Percentiles rank a stretch among this genome's conserved stretches.
Evolutionary conservation across 2,888 invertebrate genomes (phyloP).

Genomic region (Dinocampus coccinellae): DNA sequence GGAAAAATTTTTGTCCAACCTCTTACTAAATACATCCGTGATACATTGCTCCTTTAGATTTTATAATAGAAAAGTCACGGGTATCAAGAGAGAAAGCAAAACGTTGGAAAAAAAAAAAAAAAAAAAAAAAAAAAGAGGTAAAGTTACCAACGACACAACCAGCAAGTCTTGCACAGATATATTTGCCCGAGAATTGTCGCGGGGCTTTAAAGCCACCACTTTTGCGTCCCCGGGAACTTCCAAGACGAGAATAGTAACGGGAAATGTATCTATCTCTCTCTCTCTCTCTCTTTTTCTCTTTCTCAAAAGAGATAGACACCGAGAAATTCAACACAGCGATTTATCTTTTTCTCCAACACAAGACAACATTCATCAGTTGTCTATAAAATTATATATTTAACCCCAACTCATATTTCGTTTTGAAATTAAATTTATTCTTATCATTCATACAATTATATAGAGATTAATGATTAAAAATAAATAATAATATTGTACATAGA

Average conservation of each 20-base stretch:
- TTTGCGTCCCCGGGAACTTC: conserved; percentile 59
- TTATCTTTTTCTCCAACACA: conserved; percentile 26
- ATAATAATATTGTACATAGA: background rate
- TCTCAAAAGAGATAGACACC: conserved; percentile 47
- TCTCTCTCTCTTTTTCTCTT: too few relatives aligned
- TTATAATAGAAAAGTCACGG: conserved; percentile 13
- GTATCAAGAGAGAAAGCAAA: conserved; percentile 1
- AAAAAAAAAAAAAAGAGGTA: conserved; percentile 9
- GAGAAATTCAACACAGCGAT: background rate
- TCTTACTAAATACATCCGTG: background rate
- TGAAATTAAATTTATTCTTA: too few relatives aligned
- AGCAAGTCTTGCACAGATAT: conserved; percentile 61
- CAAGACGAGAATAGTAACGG: conserved; percentile 67
- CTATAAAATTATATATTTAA: too few relatives aligned
- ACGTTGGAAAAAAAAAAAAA: too few relatives aligned
- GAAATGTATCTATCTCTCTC: too few relatives aligned
- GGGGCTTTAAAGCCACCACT: conserved; percentile 49
- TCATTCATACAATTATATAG: too few relatives aligned
- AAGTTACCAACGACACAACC: conserved; percentile 10
- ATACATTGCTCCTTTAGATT: background rate
- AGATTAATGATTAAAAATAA: too few relatives aligned
- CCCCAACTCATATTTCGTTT: too few relatives aligned
- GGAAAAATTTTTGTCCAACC: background rate
- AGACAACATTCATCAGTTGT: background rate
- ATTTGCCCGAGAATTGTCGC: conserved; percentile 59